These are phyloP conservation scores for Phocides pigmalion DNA, from an alignment of 1,140 invertebrate species.

Conservation along the genomic window DNA sequence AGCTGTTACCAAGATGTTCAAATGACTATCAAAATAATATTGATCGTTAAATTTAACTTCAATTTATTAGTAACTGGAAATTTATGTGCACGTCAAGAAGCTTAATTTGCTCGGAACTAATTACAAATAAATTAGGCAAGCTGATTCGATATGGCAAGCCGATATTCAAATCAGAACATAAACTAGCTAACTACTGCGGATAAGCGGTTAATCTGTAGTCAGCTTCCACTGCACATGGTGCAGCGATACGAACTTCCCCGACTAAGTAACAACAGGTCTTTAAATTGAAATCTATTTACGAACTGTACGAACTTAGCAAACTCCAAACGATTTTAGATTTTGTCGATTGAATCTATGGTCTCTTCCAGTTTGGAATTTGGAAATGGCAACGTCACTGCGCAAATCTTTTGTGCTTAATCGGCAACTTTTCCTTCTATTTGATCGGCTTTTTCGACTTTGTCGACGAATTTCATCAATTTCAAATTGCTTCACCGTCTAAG, in stretches of 20 bases:
- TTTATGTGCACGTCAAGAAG: background rate
- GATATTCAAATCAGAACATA: conserved; percentile 35
- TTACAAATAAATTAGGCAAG: conserved; percentile 28
- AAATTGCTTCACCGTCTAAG: background rate
- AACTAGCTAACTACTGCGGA: conserved; percentile 25
- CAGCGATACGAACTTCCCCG: conserved; percentile 30
- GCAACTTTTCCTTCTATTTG: conserved; percentile 5
- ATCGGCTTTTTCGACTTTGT: conserved; percentile 17
- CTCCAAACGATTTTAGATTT: conserved; percentile 39
- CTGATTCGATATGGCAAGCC: conserved; percentile 14
- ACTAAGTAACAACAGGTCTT: conserved; percentile 41
- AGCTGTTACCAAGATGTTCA: too few species aligned
- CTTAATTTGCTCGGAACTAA: conserved; percentile 14
- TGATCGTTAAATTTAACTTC: too few species aligned
- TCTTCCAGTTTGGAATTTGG: conserved; percentile 9
- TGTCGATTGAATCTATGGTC: conserved; percentile 18
- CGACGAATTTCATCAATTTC: conserved; percentile 5
- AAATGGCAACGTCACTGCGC: conserved; percentile 5
- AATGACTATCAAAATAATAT: too few species aligned
- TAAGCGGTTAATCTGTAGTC: conserved; percentile 44
- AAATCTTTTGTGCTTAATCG: conserved; percentile 18
- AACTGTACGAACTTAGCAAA: conserved; percentile 37
- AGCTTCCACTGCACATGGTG: conserved; percentile 36
- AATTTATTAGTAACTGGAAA: background rate
- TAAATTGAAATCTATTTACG: conserved; percentile 49